Conservation (phyloP, 2,797 vertebrate species). For the Hippoglossus hippoglossus region DNA sequence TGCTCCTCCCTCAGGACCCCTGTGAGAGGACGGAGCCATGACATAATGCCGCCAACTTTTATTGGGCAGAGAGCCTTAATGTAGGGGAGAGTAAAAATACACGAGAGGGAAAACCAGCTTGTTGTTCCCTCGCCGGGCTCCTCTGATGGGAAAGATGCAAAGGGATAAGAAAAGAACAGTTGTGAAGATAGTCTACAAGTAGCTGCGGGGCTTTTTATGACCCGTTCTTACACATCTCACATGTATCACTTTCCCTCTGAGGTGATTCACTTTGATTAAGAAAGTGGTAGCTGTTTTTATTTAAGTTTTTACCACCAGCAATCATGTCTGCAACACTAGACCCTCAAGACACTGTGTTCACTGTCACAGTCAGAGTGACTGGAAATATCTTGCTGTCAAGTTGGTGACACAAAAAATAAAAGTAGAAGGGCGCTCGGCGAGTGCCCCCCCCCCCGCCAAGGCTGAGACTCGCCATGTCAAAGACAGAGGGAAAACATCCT, state of each 20-base stretch:
- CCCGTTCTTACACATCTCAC: constrained; percentile 2
- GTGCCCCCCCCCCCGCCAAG: too few species aligned
- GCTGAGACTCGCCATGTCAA: too few species aligned
- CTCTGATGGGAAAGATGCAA: constrained; percentile 28
- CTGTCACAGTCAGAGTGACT: constrained; percentile 5
- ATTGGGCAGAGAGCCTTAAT: constrained; percentile 57
- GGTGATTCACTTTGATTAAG: constrained; percentile 22
- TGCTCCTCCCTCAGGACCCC: constrained; percentile 45
- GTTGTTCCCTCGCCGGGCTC: constrained; percentile 27
- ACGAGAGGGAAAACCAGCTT: constrained; percentile 31
- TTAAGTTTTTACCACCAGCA: neutral
- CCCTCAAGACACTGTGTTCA: neutral
- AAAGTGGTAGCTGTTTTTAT: constrained; percentile 2
- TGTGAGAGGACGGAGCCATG: constrained; percentile 56
- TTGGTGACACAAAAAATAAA: constrained; percentile 11
- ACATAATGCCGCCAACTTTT: constrained; percentile 67
- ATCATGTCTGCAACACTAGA: constrained; percentile 2
- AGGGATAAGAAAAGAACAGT: constrained; percentile 4
- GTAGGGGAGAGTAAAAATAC: constrained; percentile 41
- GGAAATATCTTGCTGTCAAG: neutral
- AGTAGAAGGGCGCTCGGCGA: too few species aligned
- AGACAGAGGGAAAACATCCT: too few species aligned
- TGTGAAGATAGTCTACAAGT: neutral
- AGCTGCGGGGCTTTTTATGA: neutral
- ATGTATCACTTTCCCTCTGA: neutral